Evolutionary conservation across 2,113 vertebrate species (phyloP).

Genomic region (Monopterus albus): DNA sequence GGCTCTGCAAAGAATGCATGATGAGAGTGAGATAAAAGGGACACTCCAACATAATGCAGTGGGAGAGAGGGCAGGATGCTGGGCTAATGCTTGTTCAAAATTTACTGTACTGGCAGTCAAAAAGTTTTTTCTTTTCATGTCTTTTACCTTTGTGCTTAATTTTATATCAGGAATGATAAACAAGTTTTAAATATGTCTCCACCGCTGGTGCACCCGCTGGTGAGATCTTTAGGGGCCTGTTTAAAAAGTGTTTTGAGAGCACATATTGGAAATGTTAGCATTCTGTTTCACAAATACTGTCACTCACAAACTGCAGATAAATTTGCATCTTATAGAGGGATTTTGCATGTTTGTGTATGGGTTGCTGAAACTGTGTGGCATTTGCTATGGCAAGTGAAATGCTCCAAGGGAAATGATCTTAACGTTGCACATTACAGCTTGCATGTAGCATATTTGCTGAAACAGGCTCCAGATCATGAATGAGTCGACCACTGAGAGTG

Average conservation of each 20-base stretch:
- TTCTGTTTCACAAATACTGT: neutral
- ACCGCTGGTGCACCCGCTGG: too few relatives aligned
- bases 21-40: conserved; percentile 9
- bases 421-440: neutral
- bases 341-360: neutral
- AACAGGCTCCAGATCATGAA: neutral
- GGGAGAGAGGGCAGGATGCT: neutral
- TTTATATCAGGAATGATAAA: too few relatives aligned
- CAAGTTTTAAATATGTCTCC: too few relatives aligned
- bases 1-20: conserved; percentile 16
- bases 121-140: too few relatives aligned
- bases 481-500: neutral
- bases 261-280: neutral
- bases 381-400: neutral
- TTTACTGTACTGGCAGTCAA: too few relatives aligned
- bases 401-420: neutral
- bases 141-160: neutral
- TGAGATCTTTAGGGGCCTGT: too few relatives aligned
- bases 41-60: neutral
- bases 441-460: neutral
- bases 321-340: neutral
- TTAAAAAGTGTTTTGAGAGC: neutral
- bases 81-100: neutral
- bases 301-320: neutral
- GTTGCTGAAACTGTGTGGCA: neutral